Evolutionary conservation across 2,888 invertebrate genomes (phyloP).

Genomic region (Athrips mouffetella): DNA sequence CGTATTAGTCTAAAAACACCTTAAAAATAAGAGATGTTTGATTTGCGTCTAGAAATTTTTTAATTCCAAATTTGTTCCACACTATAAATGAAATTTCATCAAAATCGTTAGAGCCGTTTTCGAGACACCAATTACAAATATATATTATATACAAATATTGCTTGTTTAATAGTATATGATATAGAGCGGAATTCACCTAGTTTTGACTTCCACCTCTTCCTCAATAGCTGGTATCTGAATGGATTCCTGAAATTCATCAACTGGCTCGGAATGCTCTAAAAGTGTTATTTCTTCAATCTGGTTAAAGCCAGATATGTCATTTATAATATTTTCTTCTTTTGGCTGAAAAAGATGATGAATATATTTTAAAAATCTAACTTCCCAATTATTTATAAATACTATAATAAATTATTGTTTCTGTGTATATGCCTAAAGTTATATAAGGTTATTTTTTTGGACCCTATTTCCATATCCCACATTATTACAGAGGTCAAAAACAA

Average conservation of each 20-base stretch:
- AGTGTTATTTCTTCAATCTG: constrained; percentile 8
- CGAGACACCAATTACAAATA: too few species aligned
- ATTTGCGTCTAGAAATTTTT: too few species aligned
- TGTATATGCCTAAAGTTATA: background rate
- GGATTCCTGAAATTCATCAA: constrained; percentile 1
- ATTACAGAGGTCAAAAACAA: too few species aligned
- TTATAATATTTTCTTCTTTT: constrained; percentile 29
- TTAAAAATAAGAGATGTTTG: too few species aligned
- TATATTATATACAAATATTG: too few species aligned
- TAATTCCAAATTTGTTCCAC: too few species aligned
- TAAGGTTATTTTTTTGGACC: background rate
- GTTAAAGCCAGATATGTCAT: constrained; percentile 19
- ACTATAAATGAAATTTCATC: too few species aligned
- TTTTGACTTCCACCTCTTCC: background rate
- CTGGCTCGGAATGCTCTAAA: background rate
- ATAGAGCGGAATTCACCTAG: background rate
- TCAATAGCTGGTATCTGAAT: background rate
- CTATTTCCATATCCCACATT: too few species aligned
- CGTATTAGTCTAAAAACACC: too few species aligned
- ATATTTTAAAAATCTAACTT: background rate
- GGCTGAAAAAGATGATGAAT: background rate
- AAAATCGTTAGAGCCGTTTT: too few species aligned
- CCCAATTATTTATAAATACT: background rate
- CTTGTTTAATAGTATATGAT: constrained; percentile 7
- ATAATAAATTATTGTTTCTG: too few species aligned